Evolutionary conservation across 2,888 invertebrate species (phyloP), one percentile per base, ranked within the genome.

Genomic region (Ferdinandea cuprea): DNA sequence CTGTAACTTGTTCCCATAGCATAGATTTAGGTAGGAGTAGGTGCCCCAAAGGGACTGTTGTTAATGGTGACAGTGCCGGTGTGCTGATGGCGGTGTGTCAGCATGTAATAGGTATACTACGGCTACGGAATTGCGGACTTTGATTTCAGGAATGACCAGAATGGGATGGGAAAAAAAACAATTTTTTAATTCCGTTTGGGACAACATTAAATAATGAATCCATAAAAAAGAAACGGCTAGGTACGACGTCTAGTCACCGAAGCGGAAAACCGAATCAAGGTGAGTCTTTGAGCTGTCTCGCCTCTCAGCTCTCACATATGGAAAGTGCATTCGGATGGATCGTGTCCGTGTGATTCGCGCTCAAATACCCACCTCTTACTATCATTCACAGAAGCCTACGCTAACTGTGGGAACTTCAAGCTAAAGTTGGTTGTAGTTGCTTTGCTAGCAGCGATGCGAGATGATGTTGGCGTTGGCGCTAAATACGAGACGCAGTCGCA

Each of bases 191-290:
- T 50, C 19, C 25, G 50, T 28, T 42, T 50, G 58, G 44, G 25
- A 15, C 52, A 35, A 56, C 46, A 17, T 21, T 8, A 74, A 61
- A 80, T 56, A 61, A 80, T 56, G 74, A 80, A 63, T 63, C 68
- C 80, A 74, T 76, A 63, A 63, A 74, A 80, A 76, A 46, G 48
- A 68, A n/a, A n/a, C 37, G 28, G 48, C 56, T 11, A 28, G 17
- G 32, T n/a, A 19, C 30, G 46, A 58, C 58, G 59, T 59, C 59
- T 50, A 72, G 42, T 35, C 76, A 76, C 21, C 80, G 76, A 65
- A 80, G 80, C 80, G 80, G 76, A 80, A 74, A 74, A 80, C 69
- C 50, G 52, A 74, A 80, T 69, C 69, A 80, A 80, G 80, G 76
- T 80, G 76, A 80, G 76, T 69, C 76, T 74, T 50, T 44, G 48